Evolutionary conservation across 1,140 invertebrate species (phyloP).

Genomic region (Vollenhovia emeryi): DNA sequence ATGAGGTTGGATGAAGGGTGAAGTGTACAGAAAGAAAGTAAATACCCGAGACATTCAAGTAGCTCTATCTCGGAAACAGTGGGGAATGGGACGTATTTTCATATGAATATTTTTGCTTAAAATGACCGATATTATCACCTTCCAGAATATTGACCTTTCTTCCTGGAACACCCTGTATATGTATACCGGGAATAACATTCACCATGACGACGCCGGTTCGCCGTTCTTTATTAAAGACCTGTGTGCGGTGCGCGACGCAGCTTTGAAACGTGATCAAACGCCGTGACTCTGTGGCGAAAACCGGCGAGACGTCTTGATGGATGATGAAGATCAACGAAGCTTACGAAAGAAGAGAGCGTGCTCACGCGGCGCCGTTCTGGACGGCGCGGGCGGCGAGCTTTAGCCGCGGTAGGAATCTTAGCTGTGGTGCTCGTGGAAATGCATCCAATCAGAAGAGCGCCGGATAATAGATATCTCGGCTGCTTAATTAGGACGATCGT

Average conservation of each 20-base stretch:
- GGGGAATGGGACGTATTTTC: too few species aligned
- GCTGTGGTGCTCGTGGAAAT: background rate
- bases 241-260: constrained; percentile 54
- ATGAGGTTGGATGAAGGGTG: too few species aligned
- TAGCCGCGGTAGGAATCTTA: background rate
- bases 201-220: constrained; percentile 61
- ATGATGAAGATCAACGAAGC: constrained; percentile 70
- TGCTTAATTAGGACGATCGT: constrained; percentile 59
- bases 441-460: background rate
- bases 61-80: too few species aligned
- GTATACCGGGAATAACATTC: constrained; percentile 69
- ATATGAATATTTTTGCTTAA: too few species aligned
- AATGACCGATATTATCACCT: too few species aligned
- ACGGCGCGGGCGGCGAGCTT: background rate
- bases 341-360: constrained; percentile 26
- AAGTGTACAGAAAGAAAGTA: too few species aligned
- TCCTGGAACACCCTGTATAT: too few species aligned
- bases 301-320: constrained; percentile 66
- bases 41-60: too few species aligned
- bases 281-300: constrained; percentile 71
- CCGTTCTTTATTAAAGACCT: constrained; percentile 76
- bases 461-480: constrained; percentile 26
- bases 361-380: background rate
- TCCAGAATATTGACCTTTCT: too few species aligned
- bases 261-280: constrained; percentile 79